Percentiles rank a stretch among this genome's conserved stretches.
phyloP scores from a whole-genome alignment of 2,888 invertebrate species.

The Mythimna impura region DNA sequence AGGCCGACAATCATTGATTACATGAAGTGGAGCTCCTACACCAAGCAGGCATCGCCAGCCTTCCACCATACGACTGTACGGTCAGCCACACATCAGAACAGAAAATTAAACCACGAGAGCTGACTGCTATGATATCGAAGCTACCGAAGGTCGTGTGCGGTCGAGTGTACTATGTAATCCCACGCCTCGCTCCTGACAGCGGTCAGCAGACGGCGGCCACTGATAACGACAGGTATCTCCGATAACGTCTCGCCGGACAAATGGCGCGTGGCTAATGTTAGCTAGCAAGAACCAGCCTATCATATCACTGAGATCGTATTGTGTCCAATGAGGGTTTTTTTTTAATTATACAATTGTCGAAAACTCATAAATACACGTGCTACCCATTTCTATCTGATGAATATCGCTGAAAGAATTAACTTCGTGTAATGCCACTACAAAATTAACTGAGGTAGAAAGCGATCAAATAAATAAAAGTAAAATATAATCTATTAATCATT shows the following conservation, averaged over 20 bases:
- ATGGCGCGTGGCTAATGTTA: constrained; percentile 19
- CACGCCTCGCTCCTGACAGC: constrained; percentile 17
- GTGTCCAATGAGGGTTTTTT: background rate
- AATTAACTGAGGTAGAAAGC: background rate
- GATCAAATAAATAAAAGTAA: background rate
- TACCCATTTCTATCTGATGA: background rate
- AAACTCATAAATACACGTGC: background rate
- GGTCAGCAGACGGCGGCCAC: constrained; percentile 17
- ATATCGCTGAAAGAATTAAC: too few relatives aligned
- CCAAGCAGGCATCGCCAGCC: background rate
- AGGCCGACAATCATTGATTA: background rate
- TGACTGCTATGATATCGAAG: background rate
- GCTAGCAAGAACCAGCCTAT: constrained; percentile 9
- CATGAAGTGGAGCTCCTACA: too few relatives aligned
- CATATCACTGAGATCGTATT: background rate
- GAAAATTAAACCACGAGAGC: too few relatives aligned
- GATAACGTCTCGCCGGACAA: constrained; percentile 35
- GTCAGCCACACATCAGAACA: background rate
- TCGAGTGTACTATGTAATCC: constrained; percentile 5
- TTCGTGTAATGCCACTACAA: background rate
- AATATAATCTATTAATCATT: constrained; percentile 5
- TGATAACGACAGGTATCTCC: constrained; percentile 31
- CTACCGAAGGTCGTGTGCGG: too few relatives aligned
- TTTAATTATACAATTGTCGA: background rate
- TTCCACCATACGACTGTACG: background rate